phyloP scores from a whole-genome alignment of 2,797 vertebrate species.

The Anisognathus igniventris region DNA sequence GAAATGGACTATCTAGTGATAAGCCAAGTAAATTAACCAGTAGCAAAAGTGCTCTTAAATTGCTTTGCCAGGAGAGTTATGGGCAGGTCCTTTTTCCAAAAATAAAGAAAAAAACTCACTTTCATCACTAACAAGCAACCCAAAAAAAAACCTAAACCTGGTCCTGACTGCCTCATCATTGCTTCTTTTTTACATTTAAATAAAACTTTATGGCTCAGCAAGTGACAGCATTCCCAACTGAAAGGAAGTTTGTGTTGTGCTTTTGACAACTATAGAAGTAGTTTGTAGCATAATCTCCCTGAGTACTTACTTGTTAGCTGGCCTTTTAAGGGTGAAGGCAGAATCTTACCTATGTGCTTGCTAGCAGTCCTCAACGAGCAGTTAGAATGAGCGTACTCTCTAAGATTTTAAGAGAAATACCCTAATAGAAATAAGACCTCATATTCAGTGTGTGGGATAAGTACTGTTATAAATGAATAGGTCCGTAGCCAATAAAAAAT shows the following conservation, averaged over 20 bases:
- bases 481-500: too few relatives aligned
- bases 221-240: not conserved
- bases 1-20: not conserved
- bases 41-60: not conserved
- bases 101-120: not conserved
- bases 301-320: not conserved
- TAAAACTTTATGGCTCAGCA: not conserved
- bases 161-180: not conserved
- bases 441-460: not conserved
- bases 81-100: not conserved
- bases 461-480: too few relatives aligned
- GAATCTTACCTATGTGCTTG: not conserved
- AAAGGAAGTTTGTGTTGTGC: not conserved
- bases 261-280: not conserved
- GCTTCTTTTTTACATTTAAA: not conserved
- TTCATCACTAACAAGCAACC: not conserved
- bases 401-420: not conserved
- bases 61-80: not conserved
- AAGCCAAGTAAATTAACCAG: not conserved
- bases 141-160: not conserved
- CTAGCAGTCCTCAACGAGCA: not conserved
- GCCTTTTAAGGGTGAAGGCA: not conserved
- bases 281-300: not conserved
- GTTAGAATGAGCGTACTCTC: not conserved
- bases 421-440: not conserved